Evolutionary conservation across 2,797 vertebrate species (phyloP), one percentile per base, ranked within the genome.

Genomic region (Channa striata): DNA sequence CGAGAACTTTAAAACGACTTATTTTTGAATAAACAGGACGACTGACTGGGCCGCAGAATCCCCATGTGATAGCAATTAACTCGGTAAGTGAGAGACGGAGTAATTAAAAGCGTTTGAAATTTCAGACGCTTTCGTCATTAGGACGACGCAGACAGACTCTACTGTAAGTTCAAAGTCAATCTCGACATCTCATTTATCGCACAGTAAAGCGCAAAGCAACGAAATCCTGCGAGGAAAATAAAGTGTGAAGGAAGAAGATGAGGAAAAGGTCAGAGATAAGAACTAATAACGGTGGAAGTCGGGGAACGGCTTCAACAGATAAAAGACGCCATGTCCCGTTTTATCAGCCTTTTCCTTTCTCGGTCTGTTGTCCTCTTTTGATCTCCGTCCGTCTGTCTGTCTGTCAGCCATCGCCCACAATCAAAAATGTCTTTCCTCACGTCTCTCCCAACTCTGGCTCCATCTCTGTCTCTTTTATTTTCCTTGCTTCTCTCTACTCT

Each of bases 151-250:
- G 52, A 53, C 23, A 36, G 46, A 1, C 16, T 36, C 17, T 33
- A 25, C 39, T 70, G 68, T 30, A 30, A 4, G 25, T 30, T 74
- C 54, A 76, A 78, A 74, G 59, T 68, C 79, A 58, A 60, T 58
- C 40, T 0, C 47, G 71, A 59, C n/a, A 9, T 57, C 14, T 72
- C 47, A 50, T 65, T 48, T 48, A 50, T n/a, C 1, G 2, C 20
- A n/a, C 23, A 49, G 6, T 17, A n/a, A 52, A 57, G 17, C 12
- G 12, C 17, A 8, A 52, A 39, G 21, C 43, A 50, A 33, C 23
- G 13, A 59, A 68, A 57, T 13, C 14, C 39, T 14, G 44, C 8
- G 16, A 40, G 42, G 20, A 16, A 58, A 59, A 61, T 12, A 16
- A 13, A 46, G 57, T 17, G 11, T 2, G 8, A 0, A 17, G 11